These are phyloP conservation scores for Pardosa pseudoannulata DNA, from an alignment of 2,888 invertebrate genomes.

Conservation along the genomic window DNA sequence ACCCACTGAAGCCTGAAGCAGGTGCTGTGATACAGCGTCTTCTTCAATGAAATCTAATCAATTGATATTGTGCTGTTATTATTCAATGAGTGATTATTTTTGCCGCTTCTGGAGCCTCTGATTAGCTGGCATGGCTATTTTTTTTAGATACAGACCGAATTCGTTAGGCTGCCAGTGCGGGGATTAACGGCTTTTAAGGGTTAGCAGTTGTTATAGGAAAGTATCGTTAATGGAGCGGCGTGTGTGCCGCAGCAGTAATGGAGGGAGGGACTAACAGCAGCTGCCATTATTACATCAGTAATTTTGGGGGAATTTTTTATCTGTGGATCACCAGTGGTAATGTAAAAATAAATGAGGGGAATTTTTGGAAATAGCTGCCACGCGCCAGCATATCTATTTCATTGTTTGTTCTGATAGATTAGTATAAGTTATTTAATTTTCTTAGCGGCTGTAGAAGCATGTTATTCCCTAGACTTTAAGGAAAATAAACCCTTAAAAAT, in stretches of 20 bases:
- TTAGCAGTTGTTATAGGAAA: constrained; percentile 29
- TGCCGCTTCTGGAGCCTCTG: not conserved
- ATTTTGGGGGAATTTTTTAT: constrained; percentile 11
- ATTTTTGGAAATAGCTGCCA: constrained; percentile 35
- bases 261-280: constrained; percentile 26
- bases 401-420: too few species aligned
- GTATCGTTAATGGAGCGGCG: not conserved
- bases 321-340: not conserved
- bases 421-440: too few species aligned
- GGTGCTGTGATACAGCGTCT: constrained; percentile 6
- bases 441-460: too few species aligned
- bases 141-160: not conserved
- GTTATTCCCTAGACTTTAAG: too few species aligned
- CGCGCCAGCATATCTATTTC: constrained; percentile 38
- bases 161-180: not conserved
- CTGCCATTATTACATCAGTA: constrained; percentile 49
- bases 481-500: too few species aligned
- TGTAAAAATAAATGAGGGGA: not conserved
- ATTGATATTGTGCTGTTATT: constrained; percentile 56
- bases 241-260: not conserved
- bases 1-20: constrained; percentile 24
- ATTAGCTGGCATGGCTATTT: not conserved
- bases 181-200: constrained; percentile 61
- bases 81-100: not conserved
- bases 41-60: constrained; percentile 64